These are phyloP conservation scores for Danaus plexippus DNA, from an alignment of 1,140 invertebrate genomes.

Conservation along the genomic window DNA sequence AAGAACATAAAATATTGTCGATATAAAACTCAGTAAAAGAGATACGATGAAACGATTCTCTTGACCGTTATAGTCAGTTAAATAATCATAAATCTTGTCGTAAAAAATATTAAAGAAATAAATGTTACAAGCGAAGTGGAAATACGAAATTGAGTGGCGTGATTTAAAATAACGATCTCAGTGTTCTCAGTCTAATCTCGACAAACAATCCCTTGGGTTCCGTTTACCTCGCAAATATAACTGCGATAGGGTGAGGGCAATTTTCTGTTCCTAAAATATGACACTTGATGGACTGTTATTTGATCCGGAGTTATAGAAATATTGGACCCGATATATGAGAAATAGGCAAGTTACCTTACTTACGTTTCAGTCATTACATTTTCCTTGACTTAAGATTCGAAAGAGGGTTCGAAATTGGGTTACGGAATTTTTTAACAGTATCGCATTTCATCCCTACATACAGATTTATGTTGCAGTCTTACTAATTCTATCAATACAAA, in stretches of 20 bases:
- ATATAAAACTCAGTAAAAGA: conserved; percentile 8
- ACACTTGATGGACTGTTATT: conserved; percentile 21
- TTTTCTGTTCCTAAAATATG: conserved; percentile 16
- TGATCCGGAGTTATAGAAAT: conserved; percentile 13
- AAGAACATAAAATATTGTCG: conserved; percentile 11
- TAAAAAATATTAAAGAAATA: conserved; percentile 17
- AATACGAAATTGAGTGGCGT: conserved; percentile 14
- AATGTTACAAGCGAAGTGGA: conserved; percentile 9
- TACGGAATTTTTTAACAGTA: too few species aligned
- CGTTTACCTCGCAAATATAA: conserved; percentile 13
- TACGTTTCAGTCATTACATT: too few species aligned
- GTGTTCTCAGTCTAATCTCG: conserved; percentile 11
- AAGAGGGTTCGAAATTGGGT: too few species aligned
- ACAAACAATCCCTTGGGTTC: conserved; percentile 12
- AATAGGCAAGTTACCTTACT: too few species aligned
- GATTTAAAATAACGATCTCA: conserved; percentile 17
- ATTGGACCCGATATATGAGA: too few species aligned
- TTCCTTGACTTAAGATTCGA: too few species aligned
- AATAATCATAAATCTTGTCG: conserved; percentile 12
- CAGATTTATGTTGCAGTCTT: too few species aligned
- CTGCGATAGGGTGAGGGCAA: conserved; percentile 8
- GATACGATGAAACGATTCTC: conserved; percentile 12
- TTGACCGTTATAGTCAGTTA: conserved; percentile 14
- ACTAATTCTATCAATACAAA: too few species aligned
- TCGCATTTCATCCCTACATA: too few species aligned